These are phyloP conservation scores for Plodia interpunctella DNA, from an alignment of 1,140 invertebrate species.

Conservation along the genomic window DNA sequence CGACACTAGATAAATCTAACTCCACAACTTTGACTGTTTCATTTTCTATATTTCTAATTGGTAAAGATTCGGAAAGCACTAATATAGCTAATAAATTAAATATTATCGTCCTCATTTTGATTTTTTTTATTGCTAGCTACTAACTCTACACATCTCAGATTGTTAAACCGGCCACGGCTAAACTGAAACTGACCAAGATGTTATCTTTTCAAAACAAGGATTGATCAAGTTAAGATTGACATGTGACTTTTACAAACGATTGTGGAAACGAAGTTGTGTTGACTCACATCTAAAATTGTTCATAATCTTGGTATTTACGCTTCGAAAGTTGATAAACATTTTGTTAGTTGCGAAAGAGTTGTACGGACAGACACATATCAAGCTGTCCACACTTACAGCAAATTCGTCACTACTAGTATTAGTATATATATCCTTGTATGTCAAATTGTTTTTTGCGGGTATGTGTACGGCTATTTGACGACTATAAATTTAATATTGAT, in stretches of 20 bases:
- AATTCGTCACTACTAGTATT: too few species aligned
- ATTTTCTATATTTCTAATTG: background rate
- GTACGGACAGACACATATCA: too few species aligned
- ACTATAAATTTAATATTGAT: too few species aligned
- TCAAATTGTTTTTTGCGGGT: too few species aligned
- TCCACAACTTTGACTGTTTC: background rate
- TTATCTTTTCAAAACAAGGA: background rate
- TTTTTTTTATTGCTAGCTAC: background rate
- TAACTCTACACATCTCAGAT: background rate
- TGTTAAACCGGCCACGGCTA: background rate
- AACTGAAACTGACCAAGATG: background rate
- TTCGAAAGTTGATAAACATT: background rate
- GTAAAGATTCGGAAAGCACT: background rate
- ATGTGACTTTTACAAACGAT: background rate
- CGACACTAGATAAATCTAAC: conserved; percentile 1
- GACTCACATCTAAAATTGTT: background rate
- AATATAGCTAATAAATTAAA: background rate
- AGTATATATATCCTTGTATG: too few species aligned
- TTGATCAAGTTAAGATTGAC: background rate
- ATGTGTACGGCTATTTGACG: too few species aligned
- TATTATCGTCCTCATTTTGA: conserved; percentile 1
- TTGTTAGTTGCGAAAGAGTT: too few species aligned
- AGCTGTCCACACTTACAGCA: too few species aligned
- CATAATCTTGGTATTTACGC: background rate
- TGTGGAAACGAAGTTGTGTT: background rate